Base-by-base conservation (phyloP, 2,888 invertebrate species). In the Cerceris rybyensis region DNA sequence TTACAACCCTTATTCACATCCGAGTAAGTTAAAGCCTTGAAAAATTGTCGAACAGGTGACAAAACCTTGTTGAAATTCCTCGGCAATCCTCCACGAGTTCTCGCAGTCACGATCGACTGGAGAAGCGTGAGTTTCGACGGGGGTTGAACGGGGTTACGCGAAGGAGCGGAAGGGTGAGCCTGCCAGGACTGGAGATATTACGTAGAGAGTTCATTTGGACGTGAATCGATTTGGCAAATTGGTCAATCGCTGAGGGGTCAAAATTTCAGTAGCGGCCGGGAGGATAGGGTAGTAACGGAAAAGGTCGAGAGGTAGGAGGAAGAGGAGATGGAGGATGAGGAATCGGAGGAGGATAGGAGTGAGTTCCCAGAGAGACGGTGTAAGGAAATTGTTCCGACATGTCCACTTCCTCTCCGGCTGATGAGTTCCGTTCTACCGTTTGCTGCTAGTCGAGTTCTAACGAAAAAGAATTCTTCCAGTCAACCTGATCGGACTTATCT, bases 371-470 rank as follows among this genome's bases (percentile, higher is more conserved):
- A 75, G 79, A 86, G 80, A 80, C 79, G 82, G 86, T 81, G 88
- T 90, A 91, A 92, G 92, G 92, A 92, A 92, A 92, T 92, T 92
- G 91, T 92, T 89, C 91, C 91, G 88, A 91, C 91, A 91, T 91
- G 91, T 91, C 91, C 91, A 91, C 91, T 92, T 92, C 92, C 92
- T 91, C 84, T 80, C 81, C 85, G 83, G 85, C 86, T 92, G 92
- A 92, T 92, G 92, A 92, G 92, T 92, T 92, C 92, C 91, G 91
- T 86, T 89, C 81, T 80, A 82, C 75, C 82, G 70, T 63, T 78
- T 78, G 82, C 80, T 75, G 84, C 66, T 43, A 60, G 78, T 57
- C 55, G 70, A 70, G 74, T 67, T 65, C 75, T 74, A 55, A 66
- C 74, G 75, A 81, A 79, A 81, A 81, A 80, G 75, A 54, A 43